Percentiles rank a stretch among this genome's conserved stretches.
phyloP scores from a whole-genome alignment of 2,113 vertebrate species.

The Jaculus jaculus region DNA sequence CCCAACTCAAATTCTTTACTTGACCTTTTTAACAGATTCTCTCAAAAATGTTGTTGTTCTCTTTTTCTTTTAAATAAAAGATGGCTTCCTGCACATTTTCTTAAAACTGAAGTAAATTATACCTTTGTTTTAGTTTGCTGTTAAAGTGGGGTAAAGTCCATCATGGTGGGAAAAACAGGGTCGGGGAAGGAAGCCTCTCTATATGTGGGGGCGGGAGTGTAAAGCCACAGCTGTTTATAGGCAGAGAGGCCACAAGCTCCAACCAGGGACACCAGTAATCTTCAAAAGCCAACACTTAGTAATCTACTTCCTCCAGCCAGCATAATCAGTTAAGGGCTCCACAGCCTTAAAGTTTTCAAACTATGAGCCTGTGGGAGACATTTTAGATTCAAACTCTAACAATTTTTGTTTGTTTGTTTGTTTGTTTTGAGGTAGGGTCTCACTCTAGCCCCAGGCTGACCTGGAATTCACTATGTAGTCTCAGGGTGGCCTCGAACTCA shows the following conservation, averaged over 20 bases:
- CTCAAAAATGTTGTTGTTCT: not conserved
- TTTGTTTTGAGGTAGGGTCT: too few species aligned
- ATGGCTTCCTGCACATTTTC: not conserved
- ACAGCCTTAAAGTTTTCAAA: not conserved
- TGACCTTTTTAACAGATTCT: not conserved
- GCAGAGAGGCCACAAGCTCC: not conserved
- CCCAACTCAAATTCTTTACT: not conserved
- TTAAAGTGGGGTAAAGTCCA: not conserved
- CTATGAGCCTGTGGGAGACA: not conserved
- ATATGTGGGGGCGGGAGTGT: not conserved
- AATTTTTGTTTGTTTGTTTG: not conserved
- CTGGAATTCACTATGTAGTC: too few species aligned
- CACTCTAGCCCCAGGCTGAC: too few species aligned
- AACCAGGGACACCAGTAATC: not conserved
- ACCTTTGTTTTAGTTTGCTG: not conserved
- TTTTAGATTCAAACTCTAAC: not conserved
- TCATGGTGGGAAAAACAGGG: too few species aligned
- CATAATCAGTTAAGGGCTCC: not conserved
- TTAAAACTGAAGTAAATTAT: conserved; percentile 30
- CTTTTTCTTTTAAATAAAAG: not conserved
- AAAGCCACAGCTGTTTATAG: not conserved
- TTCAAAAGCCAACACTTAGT: not conserved
- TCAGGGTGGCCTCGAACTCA: too few species aligned
- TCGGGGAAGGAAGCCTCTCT: not conserved
- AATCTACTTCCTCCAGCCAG: not conserved